Conservation (phyloP, 2,797 vertebrate species). For the Coccyzus lansbergi region DNA sequence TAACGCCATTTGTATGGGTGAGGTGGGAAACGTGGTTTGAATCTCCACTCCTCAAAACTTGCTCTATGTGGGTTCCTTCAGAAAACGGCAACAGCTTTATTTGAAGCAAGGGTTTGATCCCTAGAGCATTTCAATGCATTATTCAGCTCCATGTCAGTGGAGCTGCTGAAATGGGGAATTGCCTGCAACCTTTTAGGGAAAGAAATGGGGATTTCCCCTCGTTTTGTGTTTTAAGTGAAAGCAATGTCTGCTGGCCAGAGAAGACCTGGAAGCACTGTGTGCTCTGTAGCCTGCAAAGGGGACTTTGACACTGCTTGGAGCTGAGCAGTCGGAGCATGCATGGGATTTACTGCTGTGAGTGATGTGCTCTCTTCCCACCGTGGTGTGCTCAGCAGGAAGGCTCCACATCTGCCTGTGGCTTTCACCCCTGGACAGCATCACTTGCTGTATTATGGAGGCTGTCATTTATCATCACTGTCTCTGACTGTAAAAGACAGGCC, state of each 20-base stretch:
- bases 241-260: not conserved
- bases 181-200: not conserved
- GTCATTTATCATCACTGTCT: constrained; percentile 45
- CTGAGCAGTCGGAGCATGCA: accelerated
- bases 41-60: not conserved
- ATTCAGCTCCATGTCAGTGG: not conserved
- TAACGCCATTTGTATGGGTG: not conserved
- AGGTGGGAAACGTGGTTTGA: not conserved
- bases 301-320: not conserved
- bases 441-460: constrained; percentile 56
- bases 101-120: not conserved
- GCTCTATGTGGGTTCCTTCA: not conserved
- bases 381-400: not conserved
- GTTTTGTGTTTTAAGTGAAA: not conserved
- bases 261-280: not conserved
- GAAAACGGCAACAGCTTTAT: not conserved
- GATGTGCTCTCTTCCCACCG: not conserved
- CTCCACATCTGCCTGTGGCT: constrained; percentile 11
- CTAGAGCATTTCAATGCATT: not conserved
- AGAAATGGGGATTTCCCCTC: not conserved
- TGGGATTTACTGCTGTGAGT: constrained; percentile 15
- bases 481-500: constrained; percentile 42
- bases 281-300: not conserved
- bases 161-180: not conserved
- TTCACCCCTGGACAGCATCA: not conserved